These are phyloP conservation scores for Onychostruthus taczanowskii DNA, from an alignment of 2,113 vertebrate genomes.

Conservation along the genomic window DNA sequence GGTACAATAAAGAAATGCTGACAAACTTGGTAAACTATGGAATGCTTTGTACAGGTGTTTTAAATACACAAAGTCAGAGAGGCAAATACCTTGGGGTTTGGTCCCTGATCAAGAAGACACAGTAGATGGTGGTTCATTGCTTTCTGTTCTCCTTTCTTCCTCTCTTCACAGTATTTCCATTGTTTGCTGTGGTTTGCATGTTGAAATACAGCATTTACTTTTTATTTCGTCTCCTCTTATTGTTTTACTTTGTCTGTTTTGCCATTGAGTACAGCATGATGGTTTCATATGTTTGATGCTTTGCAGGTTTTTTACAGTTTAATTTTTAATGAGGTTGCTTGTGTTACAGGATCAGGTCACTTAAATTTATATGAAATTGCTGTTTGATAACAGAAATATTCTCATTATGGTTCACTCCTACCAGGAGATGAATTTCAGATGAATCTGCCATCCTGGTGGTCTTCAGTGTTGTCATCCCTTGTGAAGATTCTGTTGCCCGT, in stretches of 20 bases:
- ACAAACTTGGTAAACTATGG: not conserved
- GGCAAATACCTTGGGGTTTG: not conserved
- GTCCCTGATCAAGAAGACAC: not conserved
- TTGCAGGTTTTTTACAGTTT: not conserved
- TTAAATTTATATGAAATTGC: not conserved
- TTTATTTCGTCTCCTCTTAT: not conserved
- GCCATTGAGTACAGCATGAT: not conserved
- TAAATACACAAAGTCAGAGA: not conserved
- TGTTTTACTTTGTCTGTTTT: not conserved
- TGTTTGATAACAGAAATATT: not conserved
- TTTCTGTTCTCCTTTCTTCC: not conserved
- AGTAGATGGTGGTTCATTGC: not conserved
- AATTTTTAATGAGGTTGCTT: not conserved
- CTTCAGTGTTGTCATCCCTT: slow-evolving; percentile 74
- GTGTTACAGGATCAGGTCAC: not conserved
- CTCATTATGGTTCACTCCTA: not conserved
- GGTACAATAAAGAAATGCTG: not conserved
- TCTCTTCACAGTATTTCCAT: not conserved
- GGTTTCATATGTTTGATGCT: not conserved
- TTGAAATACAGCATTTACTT: not conserved
- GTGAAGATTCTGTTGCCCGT: slow-evolving; percentile 74
- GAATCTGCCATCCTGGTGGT: slow-evolving; percentile 76
- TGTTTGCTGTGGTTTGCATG: not conserved
- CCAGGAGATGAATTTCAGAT: slow-evolving; percentile 66
- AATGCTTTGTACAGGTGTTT: not conserved